phyloP scores from a whole-genome alignment of 2,797 vertebrate species.

The Danio kyathit region DNA sequence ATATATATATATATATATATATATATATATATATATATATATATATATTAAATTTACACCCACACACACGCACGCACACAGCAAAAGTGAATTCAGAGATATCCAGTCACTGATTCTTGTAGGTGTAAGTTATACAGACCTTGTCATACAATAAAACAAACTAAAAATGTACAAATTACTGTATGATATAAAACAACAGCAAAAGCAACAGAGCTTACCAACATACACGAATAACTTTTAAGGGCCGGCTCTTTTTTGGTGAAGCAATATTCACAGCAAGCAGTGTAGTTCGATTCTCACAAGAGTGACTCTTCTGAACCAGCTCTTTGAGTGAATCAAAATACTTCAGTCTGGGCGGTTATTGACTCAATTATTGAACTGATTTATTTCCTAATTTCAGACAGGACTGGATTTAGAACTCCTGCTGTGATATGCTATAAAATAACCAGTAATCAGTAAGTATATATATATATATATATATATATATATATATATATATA shows the following conservation, averaged over 20 bases:
- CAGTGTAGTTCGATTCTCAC: neutral
- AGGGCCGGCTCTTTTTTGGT: neutral
- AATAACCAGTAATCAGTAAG: too few species aligned
- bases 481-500: too few species aligned
- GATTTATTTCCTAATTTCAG: neutral
- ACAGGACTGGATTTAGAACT: neutral
- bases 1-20: too few species aligned
- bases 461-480: too few species aligned
- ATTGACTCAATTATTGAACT: neutral
- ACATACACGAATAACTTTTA: neutral
- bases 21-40: too few species aligned
- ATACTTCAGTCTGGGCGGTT: neutral
- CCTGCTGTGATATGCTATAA: neutral
- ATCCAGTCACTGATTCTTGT: too few species aligned
- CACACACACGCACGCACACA: too few species aligned
- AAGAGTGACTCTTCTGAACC: neutral
- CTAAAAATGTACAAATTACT: neutral
- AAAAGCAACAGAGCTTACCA: neutral
- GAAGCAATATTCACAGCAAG: neutral
- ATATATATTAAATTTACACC: too few species aligned
- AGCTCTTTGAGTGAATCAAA: conserved; percentile 4
- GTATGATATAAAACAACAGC: neutral
- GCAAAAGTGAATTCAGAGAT: too few species aligned
- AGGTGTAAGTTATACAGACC: too few species aligned
- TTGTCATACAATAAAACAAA: neutral